phyloP scores from a whole-genome alignment of 2,888 invertebrate genomes.

The Eristalis intricaria region DNA sequence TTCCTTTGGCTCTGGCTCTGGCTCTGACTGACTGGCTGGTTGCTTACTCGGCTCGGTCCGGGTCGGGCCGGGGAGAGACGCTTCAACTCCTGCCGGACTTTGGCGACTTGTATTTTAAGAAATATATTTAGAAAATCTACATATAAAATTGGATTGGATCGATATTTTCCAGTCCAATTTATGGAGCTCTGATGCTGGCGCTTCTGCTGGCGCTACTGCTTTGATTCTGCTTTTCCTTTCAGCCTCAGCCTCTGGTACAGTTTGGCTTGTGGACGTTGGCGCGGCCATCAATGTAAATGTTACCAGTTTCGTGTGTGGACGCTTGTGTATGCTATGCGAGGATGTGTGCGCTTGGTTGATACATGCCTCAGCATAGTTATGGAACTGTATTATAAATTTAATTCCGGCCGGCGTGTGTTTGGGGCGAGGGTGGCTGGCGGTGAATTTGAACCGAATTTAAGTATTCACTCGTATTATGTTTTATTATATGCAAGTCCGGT shows the following conservation, averaged over 20 bases:
- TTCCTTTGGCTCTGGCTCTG: not conserved
- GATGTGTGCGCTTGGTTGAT: constrained; percentile 15
- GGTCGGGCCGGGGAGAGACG: constrained; percentile 29
- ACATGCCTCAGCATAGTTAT: constrained; percentile 58
- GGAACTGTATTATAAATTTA: constrained; percentile 52
- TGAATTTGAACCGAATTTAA: constrained; percentile 31
- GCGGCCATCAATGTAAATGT: not conserved
- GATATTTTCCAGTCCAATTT: constrained; percentile 74
- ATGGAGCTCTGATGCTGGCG: constrained; percentile 45
- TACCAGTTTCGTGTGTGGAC: constrained; percentile 20
- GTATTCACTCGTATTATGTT: constrained; percentile 25
- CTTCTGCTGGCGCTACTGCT: not conserved
- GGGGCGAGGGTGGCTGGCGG: not conserved
- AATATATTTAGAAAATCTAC: constrained; percentile 76
- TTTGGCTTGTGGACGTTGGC: no score
- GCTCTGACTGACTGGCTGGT: not conserved
- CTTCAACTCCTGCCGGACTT: constrained; percentile 68
- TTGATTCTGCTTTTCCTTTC: not conserved
- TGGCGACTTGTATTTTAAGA: constrained; percentile 72
- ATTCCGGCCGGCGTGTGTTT: constrained; percentile 9
- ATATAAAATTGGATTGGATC: constrained; percentile 76
- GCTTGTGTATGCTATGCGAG: constrained; percentile 20
- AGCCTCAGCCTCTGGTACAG: no score
- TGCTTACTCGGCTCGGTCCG: not conserved
- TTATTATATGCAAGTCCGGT: constrained; percentile 22